phyloP scores from a whole-genome alignment of 2,797 vertebrate species.

The Myotis pilosus region DNA sequence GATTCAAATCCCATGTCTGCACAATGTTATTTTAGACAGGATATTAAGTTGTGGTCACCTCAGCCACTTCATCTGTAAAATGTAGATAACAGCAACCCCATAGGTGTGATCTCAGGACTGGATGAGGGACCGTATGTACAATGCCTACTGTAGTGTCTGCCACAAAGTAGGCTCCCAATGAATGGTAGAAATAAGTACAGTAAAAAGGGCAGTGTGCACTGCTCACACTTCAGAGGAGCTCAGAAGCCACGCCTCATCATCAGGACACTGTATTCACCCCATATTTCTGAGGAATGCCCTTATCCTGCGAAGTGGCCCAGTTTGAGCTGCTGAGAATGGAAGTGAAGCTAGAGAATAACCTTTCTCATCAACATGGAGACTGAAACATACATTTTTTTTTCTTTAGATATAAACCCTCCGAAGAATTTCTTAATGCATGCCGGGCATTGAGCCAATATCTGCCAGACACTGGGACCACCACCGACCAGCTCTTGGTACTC shows the following conservation, averaged over 20 bases:
- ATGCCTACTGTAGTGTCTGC: not conserved
- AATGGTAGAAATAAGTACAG: not conserved
- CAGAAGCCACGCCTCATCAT: not conserved
- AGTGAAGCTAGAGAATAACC: not conserved
- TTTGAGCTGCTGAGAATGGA: not conserved
- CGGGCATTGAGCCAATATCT: constrained; percentile 90
- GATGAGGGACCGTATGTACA: not conserved
- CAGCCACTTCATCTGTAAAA: not conserved
- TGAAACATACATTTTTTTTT: not conserved
- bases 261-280: not conserved
- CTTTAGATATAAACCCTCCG: constrained; percentile 89
- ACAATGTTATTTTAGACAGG: not conserved
- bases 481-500: constrained; percentile 82
- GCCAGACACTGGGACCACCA: constrained; percentile 88
- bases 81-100: not conserved
- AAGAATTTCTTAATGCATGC: constrained; percentile 92
- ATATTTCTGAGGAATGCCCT: not conserved
- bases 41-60: not conserved
- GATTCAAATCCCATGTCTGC: not conserved
- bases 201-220: not conserved
- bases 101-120: not conserved
- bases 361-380: constrained; percentile 30
- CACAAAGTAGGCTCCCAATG: not conserved
- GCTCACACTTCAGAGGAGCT: not conserved
- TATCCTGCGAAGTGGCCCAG: not conserved